Evolutionary conservation across 2,797 vertebrate species (phyloP).

Genomic region (Austrolebias charrua): DNA sequence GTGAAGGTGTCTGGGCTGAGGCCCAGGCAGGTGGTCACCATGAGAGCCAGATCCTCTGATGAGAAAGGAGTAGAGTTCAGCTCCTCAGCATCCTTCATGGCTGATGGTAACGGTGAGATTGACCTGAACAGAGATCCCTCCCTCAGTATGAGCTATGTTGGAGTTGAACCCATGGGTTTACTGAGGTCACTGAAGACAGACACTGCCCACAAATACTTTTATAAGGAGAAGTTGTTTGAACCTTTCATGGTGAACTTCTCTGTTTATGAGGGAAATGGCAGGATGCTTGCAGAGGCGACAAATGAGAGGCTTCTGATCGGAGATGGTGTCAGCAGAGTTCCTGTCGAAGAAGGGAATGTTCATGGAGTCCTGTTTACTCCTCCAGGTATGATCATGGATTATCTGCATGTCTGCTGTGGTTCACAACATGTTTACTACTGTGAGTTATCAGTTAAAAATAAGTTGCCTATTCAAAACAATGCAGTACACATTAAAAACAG

Average conservation of each 20-base stretch:
- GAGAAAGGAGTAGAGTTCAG: constrained; percentile 73
- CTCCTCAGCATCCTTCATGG: constrained; percentile 72
- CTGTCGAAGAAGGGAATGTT: constrained; percentile 11
- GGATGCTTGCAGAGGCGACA: constrained; percentile 9
- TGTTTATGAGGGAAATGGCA: constrained; percentile 48
- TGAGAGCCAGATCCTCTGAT: constrained; percentile 71
- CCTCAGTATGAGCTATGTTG: constrained; percentile 20
- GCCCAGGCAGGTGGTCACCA: constrained; percentile 72
- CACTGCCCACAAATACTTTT: constrained; percentile 21
- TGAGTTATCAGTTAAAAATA: no score
- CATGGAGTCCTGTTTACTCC: constrained; percentile 18
- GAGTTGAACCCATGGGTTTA: constrained; percentile 5
- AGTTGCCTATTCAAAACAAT: no score
- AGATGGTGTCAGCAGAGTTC: constrained; percentile 11
- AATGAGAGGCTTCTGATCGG: constrained; percentile 17
- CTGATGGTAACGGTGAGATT: constrained; percentile 66
- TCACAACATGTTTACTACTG: no score
- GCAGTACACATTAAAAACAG: no score
- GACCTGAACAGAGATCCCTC: constrained; percentile 71
- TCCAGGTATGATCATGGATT: not conserved
- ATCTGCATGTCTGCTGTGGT: no score
- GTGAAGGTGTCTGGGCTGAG: constrained; percentile 72
- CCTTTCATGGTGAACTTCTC: constrained; percentile 66
- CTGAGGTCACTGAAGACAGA: not conserved
- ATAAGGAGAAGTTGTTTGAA: not conserved